Conservation (phyloP, 2,797 vertebrate genomes). For the Enteromius thamalakanensis region DNA sequence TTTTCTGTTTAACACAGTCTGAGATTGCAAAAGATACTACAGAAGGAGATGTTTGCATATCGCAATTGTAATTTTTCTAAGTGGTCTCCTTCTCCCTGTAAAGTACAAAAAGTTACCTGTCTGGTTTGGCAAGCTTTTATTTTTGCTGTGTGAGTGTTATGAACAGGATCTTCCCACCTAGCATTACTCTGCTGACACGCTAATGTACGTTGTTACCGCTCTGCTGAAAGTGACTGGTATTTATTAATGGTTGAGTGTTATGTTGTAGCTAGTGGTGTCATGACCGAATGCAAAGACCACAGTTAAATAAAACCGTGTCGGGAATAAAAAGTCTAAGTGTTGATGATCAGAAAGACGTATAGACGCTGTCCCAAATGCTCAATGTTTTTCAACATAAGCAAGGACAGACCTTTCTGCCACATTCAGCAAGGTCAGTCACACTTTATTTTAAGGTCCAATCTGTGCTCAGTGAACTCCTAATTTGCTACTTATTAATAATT, state of each 20-base stretch:
- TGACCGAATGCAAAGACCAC: neutral
- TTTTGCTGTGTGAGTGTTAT: neutral
- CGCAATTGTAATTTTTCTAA: neutral
- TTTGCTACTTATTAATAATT: neutral
- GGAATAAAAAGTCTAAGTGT: neutral
- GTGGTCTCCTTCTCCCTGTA: neutral
- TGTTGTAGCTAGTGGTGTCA: neutral
- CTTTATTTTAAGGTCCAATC: neutral
- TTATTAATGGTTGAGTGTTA: constrained; percentile 1
- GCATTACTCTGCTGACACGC: neutral
- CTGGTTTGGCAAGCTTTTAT: constrained; percentile 32
- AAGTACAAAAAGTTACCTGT: constrained; percentile 18
- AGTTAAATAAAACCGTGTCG: neutral
- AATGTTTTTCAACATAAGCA: neutral
- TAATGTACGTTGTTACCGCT: neutral
- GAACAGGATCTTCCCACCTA: constrained; percentile 21
- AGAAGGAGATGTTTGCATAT: constrained; percentile 5
- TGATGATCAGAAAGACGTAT: neutral
- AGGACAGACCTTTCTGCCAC: neutral
- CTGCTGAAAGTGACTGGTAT: neutral
- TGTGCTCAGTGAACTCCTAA: neutral
- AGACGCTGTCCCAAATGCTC: neutral
- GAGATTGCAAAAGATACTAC: neutral
- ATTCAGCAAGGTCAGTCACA: neutral
- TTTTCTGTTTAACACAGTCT: neutral